Evolutionary conservation across 2,888 invertebrate species (phyloP).

Genomic region (Gymnoscelis rufifasciata): DNA sequence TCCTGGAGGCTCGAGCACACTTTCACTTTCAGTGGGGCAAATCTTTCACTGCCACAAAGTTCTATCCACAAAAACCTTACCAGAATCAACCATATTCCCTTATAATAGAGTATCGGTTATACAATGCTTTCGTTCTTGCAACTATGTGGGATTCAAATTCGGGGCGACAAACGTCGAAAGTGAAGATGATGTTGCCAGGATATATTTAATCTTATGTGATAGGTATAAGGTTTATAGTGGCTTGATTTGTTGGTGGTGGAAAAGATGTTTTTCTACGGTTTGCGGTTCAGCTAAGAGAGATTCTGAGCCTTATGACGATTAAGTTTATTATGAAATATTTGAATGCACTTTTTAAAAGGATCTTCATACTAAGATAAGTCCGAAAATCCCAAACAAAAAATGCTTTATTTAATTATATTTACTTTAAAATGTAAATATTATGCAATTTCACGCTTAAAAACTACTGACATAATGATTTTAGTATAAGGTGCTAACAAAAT

Average conservation of each 20-base stretch:
- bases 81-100: conserved; percentile 21
- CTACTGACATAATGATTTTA: no score
- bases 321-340: conserved; percentile 69
- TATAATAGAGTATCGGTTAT: conserved; percentile 18
- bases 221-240: conserved; percentile 31
- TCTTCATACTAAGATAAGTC: conserved; percentile 33
- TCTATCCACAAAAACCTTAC: conserved; percentile 11
- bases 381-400: neutral
- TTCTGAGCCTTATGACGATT: conserved; percentile 72
- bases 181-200: conserved; percentile 26
- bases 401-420: no score
- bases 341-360: conserved; percentile 42
- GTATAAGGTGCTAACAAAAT: no score
- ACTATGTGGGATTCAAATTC: conserved; percentile 42
- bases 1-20: conserved; percentile 47
- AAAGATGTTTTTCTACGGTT: conserved; percentile 34
- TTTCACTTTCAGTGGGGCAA: conserved; percentile 78
- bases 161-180: conserved; percentile 52
- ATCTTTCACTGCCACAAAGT: conserved; percentile 39
- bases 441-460: no score
- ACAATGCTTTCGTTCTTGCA: conserved; percentile 15
- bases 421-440: no score
- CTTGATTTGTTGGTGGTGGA: conserved; percentile 14
- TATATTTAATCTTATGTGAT: conserved; percentile 22
- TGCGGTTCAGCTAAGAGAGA: conserved; percentile 61